phyloP scores from a whole-genome alignment of 1,140 invertebrate genomes.

The Drosophila cardini region DNA sequence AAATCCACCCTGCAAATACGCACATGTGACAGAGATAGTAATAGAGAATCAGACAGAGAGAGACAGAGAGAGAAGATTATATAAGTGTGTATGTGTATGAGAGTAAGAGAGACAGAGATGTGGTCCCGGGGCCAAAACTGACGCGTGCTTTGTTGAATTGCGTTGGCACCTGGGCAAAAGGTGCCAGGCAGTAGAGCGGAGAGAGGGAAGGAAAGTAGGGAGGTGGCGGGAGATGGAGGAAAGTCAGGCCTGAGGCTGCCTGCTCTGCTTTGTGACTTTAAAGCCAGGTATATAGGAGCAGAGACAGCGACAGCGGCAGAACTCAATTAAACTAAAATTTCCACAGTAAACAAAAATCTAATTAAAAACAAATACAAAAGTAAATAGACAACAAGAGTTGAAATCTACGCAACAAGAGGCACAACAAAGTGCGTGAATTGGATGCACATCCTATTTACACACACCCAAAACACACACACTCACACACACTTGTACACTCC shows the following conservation, averaged over 20 bases:
- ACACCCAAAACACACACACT: slow-evolving; percentile 1
- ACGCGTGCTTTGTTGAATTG: slow-evolving; percentile 50
- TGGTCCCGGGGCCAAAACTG: slow-evolving; percentile 36
- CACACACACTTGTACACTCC: background rate
- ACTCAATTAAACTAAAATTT: slow-evolving; percentile 74
- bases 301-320: slow-evolving; percentile 33
- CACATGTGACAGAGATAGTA: slow-evolving; percentile 41
- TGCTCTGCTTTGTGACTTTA: slow-evolving; percentile 40
- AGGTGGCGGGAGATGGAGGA: background rate
- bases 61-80: background rate
- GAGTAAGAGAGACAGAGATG: background rate
- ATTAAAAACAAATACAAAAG: slow-evolving; percentile 81
- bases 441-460: slow-evolving; percentile 41
- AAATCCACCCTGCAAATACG: slow-evolving; percentile 42
- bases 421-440: slow-evolving; percentile 49
- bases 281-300: slow-evolving; percentile 17
- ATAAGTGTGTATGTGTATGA: background rate
- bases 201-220: background rate
- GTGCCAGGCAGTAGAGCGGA: slow-evolving; percentile 20
- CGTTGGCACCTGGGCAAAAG: slow-evolving; percentile 39
- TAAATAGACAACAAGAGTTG: slow-evolving; percentile 56
- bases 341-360: slow-evolving; percentile 76
- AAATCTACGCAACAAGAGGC: slow-evolving; percentile 34
- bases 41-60: slow-evolving; percentile 5
- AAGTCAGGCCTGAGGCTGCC: slow-evolving; percentile 13